Conservation (phyloP, 2,888 invertebrate genomes). For the Dryocosmus kuriphilus region DNA sequence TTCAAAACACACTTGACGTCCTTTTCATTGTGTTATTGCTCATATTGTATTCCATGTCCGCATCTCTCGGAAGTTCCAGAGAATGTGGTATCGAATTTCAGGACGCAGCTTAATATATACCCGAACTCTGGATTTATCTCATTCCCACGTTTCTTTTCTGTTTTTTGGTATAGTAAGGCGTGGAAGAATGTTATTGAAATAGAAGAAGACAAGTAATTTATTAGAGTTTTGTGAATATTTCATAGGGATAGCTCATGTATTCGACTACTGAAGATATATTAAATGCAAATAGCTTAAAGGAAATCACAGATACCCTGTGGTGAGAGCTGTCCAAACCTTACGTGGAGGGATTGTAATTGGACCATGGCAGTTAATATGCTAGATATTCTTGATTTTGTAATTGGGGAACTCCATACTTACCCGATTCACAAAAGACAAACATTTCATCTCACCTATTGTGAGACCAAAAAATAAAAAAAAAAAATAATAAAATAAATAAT, state of each 20-base stretch:
- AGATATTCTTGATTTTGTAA: background rate
- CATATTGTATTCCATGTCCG: conserved; percentile 29
- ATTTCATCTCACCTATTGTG: too few relatives aligned
- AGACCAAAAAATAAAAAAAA: too few relatives aligned
- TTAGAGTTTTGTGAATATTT: background rate
- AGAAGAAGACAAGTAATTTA: background rate
- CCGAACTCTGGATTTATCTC: background rate
- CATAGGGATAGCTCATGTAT: conserved; percentile 6
- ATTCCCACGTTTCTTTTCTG: conserved; percentile 10
- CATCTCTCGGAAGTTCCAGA: conserved; percentile 18
- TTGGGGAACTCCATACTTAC: too few relatives aligned
- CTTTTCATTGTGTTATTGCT: conserved; percentile 29
- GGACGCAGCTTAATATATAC: conserved; percentile 15
- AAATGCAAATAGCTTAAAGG: background rate
- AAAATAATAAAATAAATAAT: too few relatives aligned
- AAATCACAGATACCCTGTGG: conserved; percentile 1
- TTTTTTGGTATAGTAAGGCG: background rate
- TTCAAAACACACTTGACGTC: conserved; percentile 31
- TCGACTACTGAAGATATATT: background rate
- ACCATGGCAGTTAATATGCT: background rate
- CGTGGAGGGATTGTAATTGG: background rate
- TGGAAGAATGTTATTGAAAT: background rate
- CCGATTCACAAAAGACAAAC: too few relatives aligned
- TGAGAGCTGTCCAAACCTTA: conserved; percentile 7
- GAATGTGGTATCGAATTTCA: conserved; percentile 21